Evolutionary conservation across 2,888 invertebrate species (phyloP), one percentile per base, ranked within the genome.

Genomic region (Malacosoma neustria): DNA sequence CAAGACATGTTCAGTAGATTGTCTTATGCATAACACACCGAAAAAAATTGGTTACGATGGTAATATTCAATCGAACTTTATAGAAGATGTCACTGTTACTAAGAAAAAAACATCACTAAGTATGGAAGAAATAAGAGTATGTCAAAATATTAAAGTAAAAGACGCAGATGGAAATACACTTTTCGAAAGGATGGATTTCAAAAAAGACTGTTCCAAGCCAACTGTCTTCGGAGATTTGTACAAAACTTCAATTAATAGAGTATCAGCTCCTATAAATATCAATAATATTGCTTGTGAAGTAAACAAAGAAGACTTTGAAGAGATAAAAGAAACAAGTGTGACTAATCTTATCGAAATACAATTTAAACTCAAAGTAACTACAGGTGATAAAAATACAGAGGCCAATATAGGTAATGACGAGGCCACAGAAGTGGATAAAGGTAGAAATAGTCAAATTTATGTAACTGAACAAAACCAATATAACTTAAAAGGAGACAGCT

Each of bases 311-410:
- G 36, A 49, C 2, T 38, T 37, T 2, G 48, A 61, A 32, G 40
- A 37, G 1, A 60, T 46, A 44, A 70, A 64, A 36, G 55, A 62
- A 7, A 43, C 43, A 2, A 76, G 70, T 44, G 35, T 66, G 22
- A 46, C 61, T 6, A 74, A 76, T 48, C 49, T 67, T 29, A 60
- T 80, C 34, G 79, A 80, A 58, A 76, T 82, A 30, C 62, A 71
- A 42, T 68, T 81, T 29, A 72, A 70, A 39, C 41, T 80, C 4
- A 72, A 66, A 45, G 58, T 77, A 1, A 63, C 59, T 36, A 64
- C 67, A 37, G 66, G 63, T 1, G 72, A 77, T 11, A 69, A 69
- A 51, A 61, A 53, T 1, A 60, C 65, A 13, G 68, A 66, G 42
- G 41, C 69, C 1, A 58, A 66, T 44, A 45, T 72, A 32, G 58